phyloP scores from a whole-genome alignment of 2,888 invertebrate species.

The Ochropleura plecta region DNA sequence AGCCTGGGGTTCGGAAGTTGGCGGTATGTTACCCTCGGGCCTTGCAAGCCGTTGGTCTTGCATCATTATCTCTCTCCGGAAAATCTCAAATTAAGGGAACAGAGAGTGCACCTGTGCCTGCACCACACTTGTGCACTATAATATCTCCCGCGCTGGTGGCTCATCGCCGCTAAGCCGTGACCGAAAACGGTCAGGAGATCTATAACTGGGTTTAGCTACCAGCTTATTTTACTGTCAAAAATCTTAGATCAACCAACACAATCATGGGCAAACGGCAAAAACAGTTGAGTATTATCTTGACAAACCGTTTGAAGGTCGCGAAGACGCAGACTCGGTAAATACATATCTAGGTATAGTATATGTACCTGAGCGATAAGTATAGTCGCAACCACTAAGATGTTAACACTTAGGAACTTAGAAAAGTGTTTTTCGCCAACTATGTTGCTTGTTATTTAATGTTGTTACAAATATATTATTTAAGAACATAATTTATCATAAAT shows the following conservation, averaged over 20 bases:
- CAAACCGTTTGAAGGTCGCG: slow-evolving; percentile 30
- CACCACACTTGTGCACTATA: background rate
- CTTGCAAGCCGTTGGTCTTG: background rate
- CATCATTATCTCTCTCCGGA: background rate
- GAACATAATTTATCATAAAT: background rate
- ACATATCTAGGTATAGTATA: slow-evolving; percentile 6
- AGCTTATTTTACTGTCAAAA: background rate
- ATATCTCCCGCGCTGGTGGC: background rate
- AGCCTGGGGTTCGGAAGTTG: background rate
- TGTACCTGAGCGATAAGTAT: background rate
- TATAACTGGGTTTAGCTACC: background rate
- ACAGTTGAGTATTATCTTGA: background rate
- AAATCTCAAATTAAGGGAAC: background rate
- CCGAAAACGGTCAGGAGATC: background rate
- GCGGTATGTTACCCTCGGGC: background rate
- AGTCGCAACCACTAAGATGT: background rate
- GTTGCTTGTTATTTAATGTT: background rate
- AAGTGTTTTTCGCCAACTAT: background rate
- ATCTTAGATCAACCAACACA: background rate
- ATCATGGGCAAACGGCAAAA: background rate
- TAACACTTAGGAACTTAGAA: background rate
- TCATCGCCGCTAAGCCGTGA: background rate
- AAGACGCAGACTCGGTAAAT: background rate
- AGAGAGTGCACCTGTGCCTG: background rate
- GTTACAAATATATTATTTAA: background rate